phyloP scores from a whole-genome alignment of 2,113 vertebrate genomes.

The Leuciscus idus region DNA sequence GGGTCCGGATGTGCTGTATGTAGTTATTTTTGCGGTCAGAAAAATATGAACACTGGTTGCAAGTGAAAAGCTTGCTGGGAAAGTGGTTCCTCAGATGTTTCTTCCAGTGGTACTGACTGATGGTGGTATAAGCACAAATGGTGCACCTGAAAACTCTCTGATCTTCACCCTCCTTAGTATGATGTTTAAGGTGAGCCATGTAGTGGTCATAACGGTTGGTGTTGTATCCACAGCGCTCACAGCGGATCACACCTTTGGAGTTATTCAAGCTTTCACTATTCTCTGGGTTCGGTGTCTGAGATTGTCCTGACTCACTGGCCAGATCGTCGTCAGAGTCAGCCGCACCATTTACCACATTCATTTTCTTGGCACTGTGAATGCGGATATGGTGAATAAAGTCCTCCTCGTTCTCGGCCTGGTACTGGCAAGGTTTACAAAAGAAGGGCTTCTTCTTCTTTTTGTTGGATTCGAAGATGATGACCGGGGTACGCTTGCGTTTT shows the following conservation, averaged over 20 bases:
- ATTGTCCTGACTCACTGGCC: constrained; percentile 63
- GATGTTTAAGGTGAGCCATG: constrained; percentile 94
- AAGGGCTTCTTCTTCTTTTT: constrained; percentile 94
- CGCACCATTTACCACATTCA: constrained; percentile 86
- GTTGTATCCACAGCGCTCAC: constrained; percentile 96
- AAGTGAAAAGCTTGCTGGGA: constrained; percentile 96
- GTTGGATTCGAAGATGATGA: constrained; percentile 67
- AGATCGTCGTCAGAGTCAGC: constrained; percentile 79
- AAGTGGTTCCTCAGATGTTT: constrained; percentile 98
- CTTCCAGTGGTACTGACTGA: constrained; percentile 99
- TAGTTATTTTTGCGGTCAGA: constrained; percentile 99
- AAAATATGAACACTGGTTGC: constrained; percentile 95
- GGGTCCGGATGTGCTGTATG: constrained; percentile 95
- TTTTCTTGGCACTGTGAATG: constrained; percentile 89
- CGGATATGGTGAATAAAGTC: constrained; percentile 93
- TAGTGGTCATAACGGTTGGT: constrained; percentile 98
- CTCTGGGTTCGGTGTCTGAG: constrained; percentile 68
- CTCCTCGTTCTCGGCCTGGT: constrained; percentile 87
- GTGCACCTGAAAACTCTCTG: constrained; percentile 95
- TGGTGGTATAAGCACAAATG: constrained; percentile 93
- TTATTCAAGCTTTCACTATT: constrained; percentile 77
- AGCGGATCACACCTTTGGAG: constrained; percentile 91
- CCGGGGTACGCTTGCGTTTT: constrained; percentile 67
- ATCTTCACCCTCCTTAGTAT: constrained; percentile 87
- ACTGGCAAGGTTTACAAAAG: constrained; percentile 94